phyloP scores from a whole-genome alignment of 2,113 vertebrate genomes.

The Alligator sinensis region DNA sequence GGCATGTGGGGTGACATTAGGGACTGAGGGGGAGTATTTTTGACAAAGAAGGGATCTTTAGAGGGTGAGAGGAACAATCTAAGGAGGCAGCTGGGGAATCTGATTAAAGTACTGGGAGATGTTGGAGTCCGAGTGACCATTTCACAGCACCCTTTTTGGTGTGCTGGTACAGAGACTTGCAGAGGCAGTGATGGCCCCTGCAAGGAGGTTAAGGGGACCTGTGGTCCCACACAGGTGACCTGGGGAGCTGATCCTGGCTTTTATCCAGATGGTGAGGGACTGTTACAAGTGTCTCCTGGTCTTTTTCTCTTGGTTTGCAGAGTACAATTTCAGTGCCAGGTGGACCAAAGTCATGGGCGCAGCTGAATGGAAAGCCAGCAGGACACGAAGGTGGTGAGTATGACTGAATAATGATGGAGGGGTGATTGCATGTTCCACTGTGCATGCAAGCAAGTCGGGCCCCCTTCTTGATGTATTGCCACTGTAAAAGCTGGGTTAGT shows the following conservation, averaged over 20 bases:
- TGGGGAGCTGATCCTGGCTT: background rate
- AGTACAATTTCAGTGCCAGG: slow-evolving; percentile 94
- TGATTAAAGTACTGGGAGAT: background rate
- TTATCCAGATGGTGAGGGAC: background rate
- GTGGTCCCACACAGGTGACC: background rate
- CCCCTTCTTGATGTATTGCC: background rate
- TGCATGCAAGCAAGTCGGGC: background rate
- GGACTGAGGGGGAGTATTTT: background rate
- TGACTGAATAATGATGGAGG: background rate
- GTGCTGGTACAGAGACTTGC: background rate
- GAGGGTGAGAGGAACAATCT: background rate
- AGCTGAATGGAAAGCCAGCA: slow-evolving; percentile 99
- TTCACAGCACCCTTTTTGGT: background rate
- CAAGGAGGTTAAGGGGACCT: background rate
- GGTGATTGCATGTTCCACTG: background rate
- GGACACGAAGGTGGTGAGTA: slow-evolving; percentile 95
- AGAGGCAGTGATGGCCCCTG: background rate
- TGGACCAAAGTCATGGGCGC: slow-evolving; percentile 99
- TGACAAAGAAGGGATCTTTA: background rate
- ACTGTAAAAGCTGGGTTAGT: background rate
- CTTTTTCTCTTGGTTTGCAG: slow-evolving; percentile 73
- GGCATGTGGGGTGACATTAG: background rate
- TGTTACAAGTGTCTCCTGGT: slow-evolving; percentile 3
- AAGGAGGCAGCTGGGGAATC: background rate
- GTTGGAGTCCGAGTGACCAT: background rate